Percentiles rank a stretch among this genome's conserved stretches.
Conservation (phyloP, 2,113 vertebrate genomes). For the Bothrops jararaca region DNA sequence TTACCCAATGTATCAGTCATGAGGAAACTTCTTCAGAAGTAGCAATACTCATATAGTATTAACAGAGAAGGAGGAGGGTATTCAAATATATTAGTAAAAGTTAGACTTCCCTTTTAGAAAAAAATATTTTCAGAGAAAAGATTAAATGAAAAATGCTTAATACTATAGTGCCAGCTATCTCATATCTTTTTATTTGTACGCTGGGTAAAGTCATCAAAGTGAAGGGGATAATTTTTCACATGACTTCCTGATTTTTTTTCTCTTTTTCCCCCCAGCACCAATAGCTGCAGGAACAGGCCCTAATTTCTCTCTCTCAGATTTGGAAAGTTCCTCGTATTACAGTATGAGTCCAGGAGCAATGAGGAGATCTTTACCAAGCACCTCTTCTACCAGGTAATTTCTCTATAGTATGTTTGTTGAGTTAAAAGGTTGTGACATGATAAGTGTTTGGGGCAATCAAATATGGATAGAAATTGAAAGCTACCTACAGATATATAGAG, state of each 20-base stretch:
- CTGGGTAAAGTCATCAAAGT: conserved; percentile 45
- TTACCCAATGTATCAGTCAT: background rate
- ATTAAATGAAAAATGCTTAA: conserved; percentile 28
- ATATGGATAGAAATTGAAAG: background rate
- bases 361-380: conserved; percentile 95
- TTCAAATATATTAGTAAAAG: conserved; percentile 12
- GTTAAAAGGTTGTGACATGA: conserved; percentile 7
- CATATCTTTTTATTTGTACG: conserved; percentile 37
- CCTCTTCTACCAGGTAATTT: conserved; percentile 87
- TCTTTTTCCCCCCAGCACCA: conserved; percentile 79
- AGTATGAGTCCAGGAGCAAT: conserved; percentile 99
- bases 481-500: background rate
- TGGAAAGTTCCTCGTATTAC: conserved; percentile 99
- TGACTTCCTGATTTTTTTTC: conserved; percentile 54
- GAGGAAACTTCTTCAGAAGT: conserved; percentile 25
- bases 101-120: conserved; percentile 11
- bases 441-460: background rate
- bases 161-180: conserved; percentile 42
- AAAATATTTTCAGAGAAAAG: conserved; percentile 26
- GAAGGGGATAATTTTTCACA: conserved; percentile 47
- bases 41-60: conserved; percentile 24
- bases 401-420: conserved; percentile 20
- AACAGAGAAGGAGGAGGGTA: conserved; percentile 30
- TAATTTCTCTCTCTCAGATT: conserved; percentile 95
- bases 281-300: conserved; percentile 96